Conservation (phyloP, 2,797 vertebrate species). For the Chaunax sp. region DNA sequence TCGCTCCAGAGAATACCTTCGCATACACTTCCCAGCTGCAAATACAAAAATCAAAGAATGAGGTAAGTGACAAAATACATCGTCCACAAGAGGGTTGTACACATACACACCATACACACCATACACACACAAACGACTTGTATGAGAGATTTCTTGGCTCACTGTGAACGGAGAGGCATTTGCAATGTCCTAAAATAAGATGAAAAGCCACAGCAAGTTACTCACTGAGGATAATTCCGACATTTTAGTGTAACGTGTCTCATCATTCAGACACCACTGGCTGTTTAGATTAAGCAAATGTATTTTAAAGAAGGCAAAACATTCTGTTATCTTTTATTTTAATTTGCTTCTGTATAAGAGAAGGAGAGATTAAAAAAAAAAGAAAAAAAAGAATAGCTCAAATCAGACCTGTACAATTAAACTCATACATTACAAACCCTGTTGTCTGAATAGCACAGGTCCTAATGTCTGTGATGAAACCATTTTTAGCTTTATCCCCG, state of each 20-base stretch:
- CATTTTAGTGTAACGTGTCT: too few species aligned
- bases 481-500: not conserved
- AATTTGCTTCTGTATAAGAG: too few species aligned
- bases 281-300: conserved; percentile 40
- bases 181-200: conserved; percentile 52
- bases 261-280: conserved; percentile 46
- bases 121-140: conserved; percentile 7
- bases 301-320: conserved; percentile 17
- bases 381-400: too few species aligned
- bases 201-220: conserved; percentile 42
- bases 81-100: not conserved
- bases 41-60: conserved; percentile 38
- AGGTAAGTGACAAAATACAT: conserved; percentile 60
- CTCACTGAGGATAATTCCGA: conserved; percentile 46
- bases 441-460: not conserved
- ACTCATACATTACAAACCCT: conserved; percentile 13
- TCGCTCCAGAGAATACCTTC: conserved; percentile 88
- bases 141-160: conserved; percentile 14
- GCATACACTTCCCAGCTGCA: conserved; percentile 72
- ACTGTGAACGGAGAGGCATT: conserved; percentile 38
- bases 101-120: too few species aligned
- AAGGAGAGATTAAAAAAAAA: too few species aligned
- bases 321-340: too few species aligned
- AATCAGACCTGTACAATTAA: too few species aligned
- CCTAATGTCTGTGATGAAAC: not conserved